Percentiles rank a stretch among this genome's conserved stretches.
Conservation (phyloP, 2,888 invertebrate species). For the Hesperia comma region DNA sequence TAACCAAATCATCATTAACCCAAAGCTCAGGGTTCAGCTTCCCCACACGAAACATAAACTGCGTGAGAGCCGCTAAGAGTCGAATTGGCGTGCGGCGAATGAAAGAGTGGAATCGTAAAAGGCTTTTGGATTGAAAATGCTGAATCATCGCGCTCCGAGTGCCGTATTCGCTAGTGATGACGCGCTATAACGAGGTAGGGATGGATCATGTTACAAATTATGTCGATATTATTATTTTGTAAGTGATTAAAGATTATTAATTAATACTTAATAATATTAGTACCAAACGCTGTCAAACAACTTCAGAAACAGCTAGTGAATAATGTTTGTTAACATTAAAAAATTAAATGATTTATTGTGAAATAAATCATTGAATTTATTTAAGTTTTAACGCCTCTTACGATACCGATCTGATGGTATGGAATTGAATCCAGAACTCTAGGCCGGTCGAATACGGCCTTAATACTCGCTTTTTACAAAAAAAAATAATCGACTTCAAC, state of each 20-base stretch:
- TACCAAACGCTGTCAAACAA: no score
- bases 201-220: slow-evolving; percentile 26
- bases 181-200: slow-evolving; percentile 75
- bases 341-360: no score
- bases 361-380: no score
- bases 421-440: no score
- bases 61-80: slow-evolving; percentile 65
- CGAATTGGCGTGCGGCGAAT: slow-evolving; percentile 68
- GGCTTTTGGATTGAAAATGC: slow-evolving; percentile 79
- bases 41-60: slow-evolving; percentile 49
- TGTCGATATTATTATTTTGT: slow-evolving; percentile 5
- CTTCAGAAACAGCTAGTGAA: no score
- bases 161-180: slow-evolving; percentile 68
- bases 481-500: no score
- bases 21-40: slow-evolving; percentile 27
- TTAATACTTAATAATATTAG: no score
- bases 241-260: not conserved
- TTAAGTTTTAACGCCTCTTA: no score
- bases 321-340: no score
- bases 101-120: slow-evolving; percentile 77
- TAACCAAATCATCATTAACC: slow-evolving; percentile 10
- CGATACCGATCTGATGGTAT: no score
- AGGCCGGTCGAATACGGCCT: no score
- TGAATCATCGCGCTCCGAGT: slow-evolving; percentile 77
- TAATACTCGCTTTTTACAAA: no score